Evolutionary conservation across 2,888 invertebrate species (phyloP), one percentile per base, ranked within the genome.

Genomic region (Apomyelois bistriatella): DNA sequence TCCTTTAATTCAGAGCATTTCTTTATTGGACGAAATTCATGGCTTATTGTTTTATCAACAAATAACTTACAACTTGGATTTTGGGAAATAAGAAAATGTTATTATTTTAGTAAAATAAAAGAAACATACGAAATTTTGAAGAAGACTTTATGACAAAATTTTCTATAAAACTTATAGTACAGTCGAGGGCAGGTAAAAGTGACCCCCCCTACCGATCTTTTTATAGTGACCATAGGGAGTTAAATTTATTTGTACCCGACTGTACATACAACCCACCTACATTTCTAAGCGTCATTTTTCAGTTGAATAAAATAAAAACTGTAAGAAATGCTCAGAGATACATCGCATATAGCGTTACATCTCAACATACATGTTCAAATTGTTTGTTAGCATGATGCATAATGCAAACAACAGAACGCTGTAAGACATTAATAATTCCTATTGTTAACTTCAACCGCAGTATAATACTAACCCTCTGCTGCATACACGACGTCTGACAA

Each of bases 1-100:
- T 75, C 77, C 75, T 77, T 72, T 72, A 76, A 78, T 83, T 81
- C 74, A 73, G 77, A 79, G 78, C 79, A 82, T 84, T 84, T 83
- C 78, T 82, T 84, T 85, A 83, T 83, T 85, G 78, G 74, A 81
- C 77, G 65, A 79, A 79, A 76, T 79, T 80, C 75, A 75, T 76
- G 76, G 74, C 70, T 73, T 77, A 82, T 82, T 82, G 78, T 82
- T 82, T 81, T 82, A 85, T 78, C 78, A 81, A 74, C 70, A 65
- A 79, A 84, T 80, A 82, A 74, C 78, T 80, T 59, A 52, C 48
- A 12, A 65, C 55, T 57, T 58, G 43, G 61, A 64, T 68, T 62
- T 52, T 53, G n/a, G 58, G 56, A 65, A 12, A 13, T 16, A 32
- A 15, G 5, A 46, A 35, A 43, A 30, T 13, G 12, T 46, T 38